Evolutionary conservation across 2,797 vertebrate genomes (phyloP).

Genomic region (Lophotriccus pileatus): DNA sequence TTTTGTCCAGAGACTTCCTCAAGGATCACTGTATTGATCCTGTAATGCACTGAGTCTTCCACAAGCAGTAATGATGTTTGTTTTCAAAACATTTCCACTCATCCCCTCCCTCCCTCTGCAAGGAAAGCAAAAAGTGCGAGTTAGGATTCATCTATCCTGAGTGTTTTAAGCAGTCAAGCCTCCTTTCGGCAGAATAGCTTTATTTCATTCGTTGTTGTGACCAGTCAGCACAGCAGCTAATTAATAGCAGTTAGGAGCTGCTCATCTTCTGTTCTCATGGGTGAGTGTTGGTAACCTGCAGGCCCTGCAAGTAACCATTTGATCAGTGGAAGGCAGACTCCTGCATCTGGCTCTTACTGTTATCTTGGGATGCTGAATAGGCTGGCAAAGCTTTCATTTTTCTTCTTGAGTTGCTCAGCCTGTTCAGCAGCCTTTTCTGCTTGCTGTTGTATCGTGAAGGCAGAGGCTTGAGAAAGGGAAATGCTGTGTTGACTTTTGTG

Average conservation of each 20-base stretch:
- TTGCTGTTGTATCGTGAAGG: neutral
- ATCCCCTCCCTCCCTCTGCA: accelerated
- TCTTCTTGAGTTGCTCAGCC: neutral
- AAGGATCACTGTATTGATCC: neutral
- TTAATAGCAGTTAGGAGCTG: neutral
- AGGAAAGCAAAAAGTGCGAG: neutral
- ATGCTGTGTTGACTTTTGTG: neutral
- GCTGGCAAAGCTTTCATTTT: neutral
- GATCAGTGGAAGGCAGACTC: neutral
- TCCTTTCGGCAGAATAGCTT: neutral
- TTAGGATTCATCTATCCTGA: neutral
- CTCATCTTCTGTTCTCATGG: neutral
- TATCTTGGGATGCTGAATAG: neutral
- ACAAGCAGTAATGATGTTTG: neutral
- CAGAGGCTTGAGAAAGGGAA: neutral
- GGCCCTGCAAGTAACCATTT: neutral
- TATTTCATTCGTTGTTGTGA: neutral
- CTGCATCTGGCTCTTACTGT: neutral
- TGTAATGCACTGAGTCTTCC: neutral
- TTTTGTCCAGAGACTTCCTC: neutral
- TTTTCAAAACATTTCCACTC: neutral
- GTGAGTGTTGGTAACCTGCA: neutral
- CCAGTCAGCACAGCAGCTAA: neutral
- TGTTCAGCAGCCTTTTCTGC: neutral
- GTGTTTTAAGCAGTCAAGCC: neutral